Percentiles rank a stretch among this genome's conserved stretches.
These are phyloP conservation scores for Melanotaenia duboulayi DNA, from an alignment of 2,113 vertebrate genomes.

Conservation along the genomic window DNA sequence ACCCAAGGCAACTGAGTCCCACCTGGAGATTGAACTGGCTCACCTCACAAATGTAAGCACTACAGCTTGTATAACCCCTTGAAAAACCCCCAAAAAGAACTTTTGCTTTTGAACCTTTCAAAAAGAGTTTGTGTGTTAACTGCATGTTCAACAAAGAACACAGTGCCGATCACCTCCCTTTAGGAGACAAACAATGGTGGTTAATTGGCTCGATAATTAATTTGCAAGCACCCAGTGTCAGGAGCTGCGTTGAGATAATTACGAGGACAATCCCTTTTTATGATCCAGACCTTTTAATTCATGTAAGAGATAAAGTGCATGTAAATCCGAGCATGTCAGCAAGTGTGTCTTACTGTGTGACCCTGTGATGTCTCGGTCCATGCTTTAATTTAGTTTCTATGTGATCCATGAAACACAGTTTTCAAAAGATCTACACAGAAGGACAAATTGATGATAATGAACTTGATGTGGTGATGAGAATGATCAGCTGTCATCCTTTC, in stretches of 20 bases:
- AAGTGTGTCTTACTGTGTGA: slow-evolving; percentile 19
- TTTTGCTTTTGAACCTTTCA: not conserved
- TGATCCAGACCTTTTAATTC: slow-evolving; percentile 56
- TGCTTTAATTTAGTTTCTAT: not conserved
- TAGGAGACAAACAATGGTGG: slow-evolving; percentile 63
- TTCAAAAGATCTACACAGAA: slow-evolving; percentile 14
- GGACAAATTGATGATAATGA: slow-evolving; percentile 44
- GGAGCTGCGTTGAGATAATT: slow-evolving; percentile 65
- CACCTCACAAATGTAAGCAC: slow-evolving; percentile 95
- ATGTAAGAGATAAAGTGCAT: slow-evolving; percentile 57
- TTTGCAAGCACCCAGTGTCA: slow-evolving; percentile 62
- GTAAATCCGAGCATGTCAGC: slow-evolving; percentile 39
- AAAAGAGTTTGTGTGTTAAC: slow-evolving; percentile 21
- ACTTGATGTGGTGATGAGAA: slow-evolving; percentile 20
- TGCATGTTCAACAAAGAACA: slow-evolving; percentile 42
- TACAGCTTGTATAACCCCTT: not conserved
- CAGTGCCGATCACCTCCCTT: slow-evolving; percentile 46
- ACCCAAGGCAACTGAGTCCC: slow-evolving; percentile 89
- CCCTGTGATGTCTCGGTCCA: not conserved
- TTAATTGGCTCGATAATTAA: slow-evolving; percentile 80
- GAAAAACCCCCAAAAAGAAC: too few relatives aligned
- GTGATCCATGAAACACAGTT: slow-evolving; percentile 9
- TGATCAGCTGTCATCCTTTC: slow-evolving; percentile 26
- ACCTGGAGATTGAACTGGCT: slow-evolving; percentile 96
- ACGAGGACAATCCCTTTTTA: slow-evolving; percentile 71